Conservation (phyloP, 2,113 vertebrate genomes). For the Periophthalmodon schlosseri region DNA sequence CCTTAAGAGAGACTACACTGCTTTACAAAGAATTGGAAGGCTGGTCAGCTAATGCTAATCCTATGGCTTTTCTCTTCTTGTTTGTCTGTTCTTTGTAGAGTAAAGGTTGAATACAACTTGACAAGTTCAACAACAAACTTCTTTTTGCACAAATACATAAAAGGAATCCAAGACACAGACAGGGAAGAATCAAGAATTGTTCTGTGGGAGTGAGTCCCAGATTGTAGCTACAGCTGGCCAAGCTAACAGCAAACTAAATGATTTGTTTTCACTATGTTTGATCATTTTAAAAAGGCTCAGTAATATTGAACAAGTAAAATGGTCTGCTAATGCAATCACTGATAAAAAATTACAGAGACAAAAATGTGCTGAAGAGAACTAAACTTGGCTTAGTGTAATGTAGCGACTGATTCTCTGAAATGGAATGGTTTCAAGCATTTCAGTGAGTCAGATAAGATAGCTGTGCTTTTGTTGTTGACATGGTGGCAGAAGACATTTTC, state of each 20-base stretch:
- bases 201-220: background rate
- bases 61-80: background rate
- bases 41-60: background rate
- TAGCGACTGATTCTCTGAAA: background rate
- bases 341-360: background rate
- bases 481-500: background rate
- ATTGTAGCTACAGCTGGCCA: background rate
- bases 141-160: background rate
- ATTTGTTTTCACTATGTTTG: background rate
- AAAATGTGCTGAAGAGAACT: background rate
- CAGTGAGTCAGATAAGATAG: background rate
- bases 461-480: background rate
- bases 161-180: background rate
- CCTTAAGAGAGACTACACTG: background rate
- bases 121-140: background rate
- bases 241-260: background rate
- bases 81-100: background rate
- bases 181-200: background rate
- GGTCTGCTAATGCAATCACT: too few relatives aligned
- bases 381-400: background rate
- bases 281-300: background rate
- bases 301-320: too few relatives aligned
- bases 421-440: background rate
- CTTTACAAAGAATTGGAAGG: background rate
- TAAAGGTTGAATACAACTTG: background rate